Evolutionary conservation across 2,113 vertebrate genomes (phyloP).

Genomic region (Gadus macrocephalus): DNA sequence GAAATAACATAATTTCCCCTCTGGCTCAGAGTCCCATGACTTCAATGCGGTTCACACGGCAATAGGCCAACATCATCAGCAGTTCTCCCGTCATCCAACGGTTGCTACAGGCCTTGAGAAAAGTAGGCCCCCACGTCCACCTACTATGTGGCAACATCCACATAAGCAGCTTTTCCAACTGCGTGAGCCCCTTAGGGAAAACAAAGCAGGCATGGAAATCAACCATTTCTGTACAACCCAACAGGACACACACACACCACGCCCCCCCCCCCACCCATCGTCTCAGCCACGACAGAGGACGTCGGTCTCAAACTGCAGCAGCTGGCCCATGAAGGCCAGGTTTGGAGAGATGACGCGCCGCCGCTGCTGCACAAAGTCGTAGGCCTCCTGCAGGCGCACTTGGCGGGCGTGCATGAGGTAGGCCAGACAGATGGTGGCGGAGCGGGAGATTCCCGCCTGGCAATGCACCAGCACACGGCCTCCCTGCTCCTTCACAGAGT

Average conservation of each 20-base stretch:
- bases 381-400: constrained; percentile 73
- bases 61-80: too few relatives aligned
- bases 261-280: neutral
- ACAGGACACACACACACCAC: too few relatives aligned
- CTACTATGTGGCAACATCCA: constrained; percentile 31
- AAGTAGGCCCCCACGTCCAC: neutral
- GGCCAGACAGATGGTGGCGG: constrained; percentile 77
- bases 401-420: constrained; percentile 72
- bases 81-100: too few relatives aligned
- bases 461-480: constrained; percentile 76
- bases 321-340: constrained; percentile 76
- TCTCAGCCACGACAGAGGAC: constrained; percentile 66
- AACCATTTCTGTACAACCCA: too few relatives aligned
- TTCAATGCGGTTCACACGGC: too few relatives aligned
- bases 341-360: constrained; percentile 76
- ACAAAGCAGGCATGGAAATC: too few relatives aligned
- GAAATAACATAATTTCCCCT: too few relatives aligned
- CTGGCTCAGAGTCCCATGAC: too few relatives aligned
- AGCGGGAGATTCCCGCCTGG: constrained; percentile 77
- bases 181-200: too few relatives aligned
- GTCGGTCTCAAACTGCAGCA: constrained; percentile 76
- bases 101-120: neutral
- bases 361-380: constrained; percentile 74
- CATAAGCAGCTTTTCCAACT: constrained; percentile 24
- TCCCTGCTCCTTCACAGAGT: constrained; percentile 69